phyloP scores from a whole-genome alignment of 2,888 invertebrate genomes.

The Lepidocyrtoides sp. region DNA sequence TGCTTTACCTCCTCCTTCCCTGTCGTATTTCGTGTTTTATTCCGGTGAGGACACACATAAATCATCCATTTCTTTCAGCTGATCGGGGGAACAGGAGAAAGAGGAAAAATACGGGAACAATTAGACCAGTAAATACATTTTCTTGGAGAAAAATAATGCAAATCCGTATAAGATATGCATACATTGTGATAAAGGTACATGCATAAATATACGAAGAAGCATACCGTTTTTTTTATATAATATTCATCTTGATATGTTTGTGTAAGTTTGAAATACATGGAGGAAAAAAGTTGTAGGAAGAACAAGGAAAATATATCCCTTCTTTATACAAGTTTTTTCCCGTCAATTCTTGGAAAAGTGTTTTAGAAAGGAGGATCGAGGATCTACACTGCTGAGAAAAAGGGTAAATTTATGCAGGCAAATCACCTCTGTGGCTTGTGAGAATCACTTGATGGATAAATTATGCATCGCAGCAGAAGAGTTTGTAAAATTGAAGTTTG shows the following conservation, averaged over 20 bases:
- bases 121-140: constrained; percentile 63
- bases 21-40: constrained; percentile 17
- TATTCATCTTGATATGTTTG: background rate
- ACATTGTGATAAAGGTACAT: background rate
- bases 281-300: no score
- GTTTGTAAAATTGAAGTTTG: constrained; percentile 70
- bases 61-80: constrained; percentile 74
- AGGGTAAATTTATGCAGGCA: constrained; percentile 71
- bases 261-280: no score
- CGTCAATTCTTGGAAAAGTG: constrained; percentile 34
- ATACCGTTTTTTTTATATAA: background rate
- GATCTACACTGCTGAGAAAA: constrained; percentile 9
- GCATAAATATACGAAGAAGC: background rate
- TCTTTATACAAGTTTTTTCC: constrained; percentile 17
- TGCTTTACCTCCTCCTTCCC: constrained; percentile 13
- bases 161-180: background rate
- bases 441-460: constrained; percentile 79
- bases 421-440: constrained; percentile 79
- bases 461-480: constrained; percentile 72
- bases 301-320: background rate
- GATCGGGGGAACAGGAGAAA: constrained; percentile 1
- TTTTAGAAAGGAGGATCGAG: constrained; percentile 55
- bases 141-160: background rate
- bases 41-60: constrained; percentile 70
- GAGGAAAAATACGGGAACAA: constrained; percentile 61